These are phyloP conservation scores for Dinomys branickii DNA, from an alignment of 2,113 vertebrate genomes.

Conservation along the genomic window DNA sequence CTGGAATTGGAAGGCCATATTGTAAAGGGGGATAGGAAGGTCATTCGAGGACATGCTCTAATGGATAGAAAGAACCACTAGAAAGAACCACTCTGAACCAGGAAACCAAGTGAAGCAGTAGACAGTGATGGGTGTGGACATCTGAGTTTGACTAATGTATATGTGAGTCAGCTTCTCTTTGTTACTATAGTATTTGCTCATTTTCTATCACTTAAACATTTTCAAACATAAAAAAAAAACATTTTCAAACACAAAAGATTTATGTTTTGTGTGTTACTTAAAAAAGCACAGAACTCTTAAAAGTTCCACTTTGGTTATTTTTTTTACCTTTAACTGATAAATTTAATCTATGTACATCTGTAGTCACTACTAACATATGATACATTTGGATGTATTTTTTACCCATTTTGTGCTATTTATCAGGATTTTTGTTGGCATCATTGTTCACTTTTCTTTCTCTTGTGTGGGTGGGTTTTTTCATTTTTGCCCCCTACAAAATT, in stretches of 20 bases:
- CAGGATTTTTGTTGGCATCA: neutral
- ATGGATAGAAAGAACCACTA: neutral
- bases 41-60: neutral
- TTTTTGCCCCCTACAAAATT: neutral
- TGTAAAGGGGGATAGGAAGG: neutral
- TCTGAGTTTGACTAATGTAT: neutral
- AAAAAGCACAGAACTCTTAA: conserved; percentile 27
- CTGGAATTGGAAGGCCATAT: neutral
- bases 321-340: neutral
- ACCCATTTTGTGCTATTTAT: neutral
- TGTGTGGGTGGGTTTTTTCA: neutral
- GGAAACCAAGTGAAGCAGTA: neutral
- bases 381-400: conserved; percentile 36
- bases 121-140: neutral
- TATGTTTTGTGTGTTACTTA: conserved; percentile 16
- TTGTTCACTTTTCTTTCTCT: neutral
- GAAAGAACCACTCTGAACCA: neutral
- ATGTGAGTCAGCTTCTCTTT: neutral
- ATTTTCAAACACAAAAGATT: neutral
- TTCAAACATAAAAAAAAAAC: neutral
- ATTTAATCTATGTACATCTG: conserved; percentile 10
- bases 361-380: neutral
- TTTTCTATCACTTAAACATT: conserved; percentile 8
- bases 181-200: neutral
- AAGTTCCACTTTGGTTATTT: conserved; percentile 4